Conservation (phyloP, 2,888 invertebrate genomes). For the Caenorhabditis sp. region DNA sequence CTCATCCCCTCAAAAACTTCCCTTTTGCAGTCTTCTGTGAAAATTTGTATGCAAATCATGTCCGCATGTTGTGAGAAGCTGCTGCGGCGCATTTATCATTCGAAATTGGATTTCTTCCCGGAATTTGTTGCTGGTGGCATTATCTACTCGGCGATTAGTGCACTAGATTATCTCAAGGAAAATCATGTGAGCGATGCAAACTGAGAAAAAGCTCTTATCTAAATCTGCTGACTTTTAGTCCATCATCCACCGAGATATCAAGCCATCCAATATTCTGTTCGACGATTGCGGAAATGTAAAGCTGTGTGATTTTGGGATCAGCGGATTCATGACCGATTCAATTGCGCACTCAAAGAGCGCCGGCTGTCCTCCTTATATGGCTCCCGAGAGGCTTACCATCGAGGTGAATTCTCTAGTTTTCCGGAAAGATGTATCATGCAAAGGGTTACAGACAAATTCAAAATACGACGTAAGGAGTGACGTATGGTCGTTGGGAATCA, state of each 20-base stretch:
- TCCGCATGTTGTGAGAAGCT: conserved; percentile 98
- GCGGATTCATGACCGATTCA: conserved; percentile 91
- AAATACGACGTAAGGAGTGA: conserved; percentile 98
- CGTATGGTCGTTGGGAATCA: conserved; percentile 96
- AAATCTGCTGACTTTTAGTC: conserved; percentile 63
- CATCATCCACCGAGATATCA: conserved; percentile 80
- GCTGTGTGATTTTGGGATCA: conserved; percentile 99
- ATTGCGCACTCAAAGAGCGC: conserved; percentile 87
- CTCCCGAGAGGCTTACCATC: conserved; percentile 85
- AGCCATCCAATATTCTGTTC: conserved; percentile 96
- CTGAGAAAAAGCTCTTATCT: neutral
- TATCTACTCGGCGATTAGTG: conserved; percentile 96
- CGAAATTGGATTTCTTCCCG: conserved; percentile 88
- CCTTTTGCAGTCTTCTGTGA: conserved; percentile 88
- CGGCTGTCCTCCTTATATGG: conserved; percentile 99
- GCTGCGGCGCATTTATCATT: conserved; percentile 88
- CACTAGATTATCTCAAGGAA: conserved; percentile 98
- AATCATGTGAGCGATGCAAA: conserved; percentile 86
- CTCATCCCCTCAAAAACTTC: neutral
- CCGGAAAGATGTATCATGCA: neutral
- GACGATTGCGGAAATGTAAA: conserved; percentile 95
- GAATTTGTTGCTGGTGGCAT: conserved; percentile 97
- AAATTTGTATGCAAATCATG: conserved; percentile 99
- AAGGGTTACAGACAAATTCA: conserved; percentile 50
- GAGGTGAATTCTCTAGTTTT: too few relatives aligned